These are phyloP conservation scores for Philonicus albiceps DNA, from an alignment of 2,888 invertebrate species.

Conservation along the genomic window DNA sequence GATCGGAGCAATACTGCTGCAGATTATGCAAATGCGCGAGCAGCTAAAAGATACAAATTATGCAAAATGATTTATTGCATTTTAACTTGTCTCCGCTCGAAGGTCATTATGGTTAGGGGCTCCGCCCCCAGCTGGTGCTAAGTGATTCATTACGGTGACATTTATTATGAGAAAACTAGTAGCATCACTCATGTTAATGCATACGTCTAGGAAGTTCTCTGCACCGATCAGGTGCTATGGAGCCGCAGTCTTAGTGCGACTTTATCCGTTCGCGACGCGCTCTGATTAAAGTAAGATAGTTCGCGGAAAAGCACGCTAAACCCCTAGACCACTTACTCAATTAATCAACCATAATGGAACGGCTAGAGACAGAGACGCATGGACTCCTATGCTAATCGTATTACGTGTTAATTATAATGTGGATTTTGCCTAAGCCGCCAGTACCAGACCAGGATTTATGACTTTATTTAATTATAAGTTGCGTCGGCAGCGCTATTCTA, in stretches of 20 bases:
- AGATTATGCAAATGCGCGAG: conserved; percentile 37
- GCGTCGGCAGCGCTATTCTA: background rate
- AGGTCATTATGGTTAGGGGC: conserved; percentile 29
- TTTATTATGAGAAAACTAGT: conserved; percentile 38
- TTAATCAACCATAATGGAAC: conserved; percentile 25
- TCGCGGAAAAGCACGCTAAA: background rate
- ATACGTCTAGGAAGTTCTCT: conserved; percentile 4
- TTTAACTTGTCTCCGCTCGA: conserved; percentile 38
- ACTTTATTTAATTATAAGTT: conserved; percentile 48
- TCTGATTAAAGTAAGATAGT: background rate
- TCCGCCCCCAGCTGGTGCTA: conserved; percentile 25
- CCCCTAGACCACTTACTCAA: background rate
- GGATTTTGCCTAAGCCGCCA: conserved; percentile 43
- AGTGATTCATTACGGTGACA: conserved; percentile 40
- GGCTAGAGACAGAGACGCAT: conserved; percentile 14
- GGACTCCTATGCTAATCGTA: conserved; percentile 38
- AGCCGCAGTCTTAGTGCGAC: background rate
- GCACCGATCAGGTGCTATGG: conserved; percentile 7
- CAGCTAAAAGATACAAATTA: conserved; percentile 36
- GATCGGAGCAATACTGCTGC: conserved; percentile 17
- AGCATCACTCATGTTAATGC: conserved; percentile 27
- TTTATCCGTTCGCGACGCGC: background rate
- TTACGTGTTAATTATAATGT: conserved; percentile 48
- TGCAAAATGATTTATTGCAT: conserved; percentile 39
- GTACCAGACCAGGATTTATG: conserved; percentile 44